Evolutionary conservation across 1,140 invertebrate genomes (phyloP).

Genomic region (Chironomus tepperi): DNA sequence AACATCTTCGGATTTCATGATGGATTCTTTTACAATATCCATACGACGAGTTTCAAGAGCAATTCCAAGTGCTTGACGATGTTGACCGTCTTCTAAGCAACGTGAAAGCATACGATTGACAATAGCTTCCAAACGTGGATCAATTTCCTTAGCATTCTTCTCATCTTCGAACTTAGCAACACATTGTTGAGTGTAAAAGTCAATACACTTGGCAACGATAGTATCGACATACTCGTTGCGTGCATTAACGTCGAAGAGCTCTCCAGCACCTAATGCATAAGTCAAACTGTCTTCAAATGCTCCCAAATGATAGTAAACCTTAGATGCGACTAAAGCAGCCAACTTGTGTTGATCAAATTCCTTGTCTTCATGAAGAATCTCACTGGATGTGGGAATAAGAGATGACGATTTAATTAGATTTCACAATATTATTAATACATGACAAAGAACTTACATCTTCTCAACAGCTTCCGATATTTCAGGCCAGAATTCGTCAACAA

Average conservation of each 20-base stretch:
- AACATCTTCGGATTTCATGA: slow-evolving; percentile 85
- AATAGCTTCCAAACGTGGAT: slow-evolving; percentile 83
- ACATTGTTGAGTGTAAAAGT: slow-evolving; percentile 85
- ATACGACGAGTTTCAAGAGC: slow-evolving; percentile 91
- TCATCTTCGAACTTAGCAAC: slow-evolving; percentile 56
- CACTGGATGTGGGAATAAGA: slow-evolving; percentile 45
- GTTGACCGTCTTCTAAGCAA: slow-evolving; percentile 90
- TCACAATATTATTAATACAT: slow-evolving; percentile 17
- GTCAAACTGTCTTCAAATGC: slow-evolving; percentile 92
- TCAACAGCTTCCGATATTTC: slow-evolving; percentile 96
- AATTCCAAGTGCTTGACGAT: slow-evolving; percentile 86
- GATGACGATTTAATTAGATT: slow-evolving; percentile 19
- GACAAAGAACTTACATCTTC: slow-evolving; percentile 66
- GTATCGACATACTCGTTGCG: slow-evolving; percentile 94
- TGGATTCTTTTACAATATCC: slow-evolving; percentile 87
- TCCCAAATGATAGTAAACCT: slow-evolving; percentile 96
- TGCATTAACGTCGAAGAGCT: slow-evolving; percentile 88
- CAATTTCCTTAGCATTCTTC: slow-evolving; percentile 61
- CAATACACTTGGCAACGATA: slow-evolving; percentile 92
- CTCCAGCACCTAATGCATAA: slow-evolving; percentile 86
- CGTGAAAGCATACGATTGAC: slow-evolving; percentile 96
- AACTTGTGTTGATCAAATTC: slow-evolving; percentile 79
- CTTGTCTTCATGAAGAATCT: slow-evolving; percentile 91
- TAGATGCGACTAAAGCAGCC: slow-evolving; percentile 94
- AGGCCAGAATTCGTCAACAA: slow-evolving; percentile 97